Evolutionary conservation across 2,888 invertebrate species (phyloP), one percentile per base, ranked within the genome.

Genomic region (Tenthredo scrophulariae): DNA sequence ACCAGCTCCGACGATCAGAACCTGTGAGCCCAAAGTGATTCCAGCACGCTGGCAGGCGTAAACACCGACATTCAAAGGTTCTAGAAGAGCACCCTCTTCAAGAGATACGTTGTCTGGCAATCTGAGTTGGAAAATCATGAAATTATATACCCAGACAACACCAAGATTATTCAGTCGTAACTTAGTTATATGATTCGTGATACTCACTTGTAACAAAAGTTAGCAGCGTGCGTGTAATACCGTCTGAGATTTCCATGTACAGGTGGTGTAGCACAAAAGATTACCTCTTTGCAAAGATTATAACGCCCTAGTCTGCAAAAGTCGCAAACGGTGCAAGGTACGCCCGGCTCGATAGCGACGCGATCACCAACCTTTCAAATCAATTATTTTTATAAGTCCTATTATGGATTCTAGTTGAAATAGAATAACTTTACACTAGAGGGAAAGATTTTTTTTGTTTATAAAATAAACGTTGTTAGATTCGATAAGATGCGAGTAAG

Each of bases 211-310:
- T 95, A 97, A 91, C 98, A 98, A 93, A 97, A 98, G 93, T 98
- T 97, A 9, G 97, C 97, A 7, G 98, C 97, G 91, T 99, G 99
- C 67, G 96, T 96, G 93, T 98, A 98, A 93, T 96, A 99, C 90
- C 97, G 95, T 75, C 96, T 95, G 43, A 99, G 95, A 93, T 97
- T 98, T 84, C 99, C 99, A 94, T 99, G 96, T 84, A 95, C 94
- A 0, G 99, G 99, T 0, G 99, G 99, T 0, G 99, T 99, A n/a
- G 99, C 99, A 93, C 98, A 98, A 94, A 99, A 99, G 84, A 94
- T 91, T 93, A 99, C 97, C 84, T 97, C 97, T 0, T 95, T 95
- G 89, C 99, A 99, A 70, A 99, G 95, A 94, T 99, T 98, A 94
- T 99, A 99, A 86, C 95, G 95, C 62, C 99, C 99, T 85, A 94